phyloP scores from a whole-genome alignment of 2,113 vertebrate species.

The Catharus minimus region DNA sequence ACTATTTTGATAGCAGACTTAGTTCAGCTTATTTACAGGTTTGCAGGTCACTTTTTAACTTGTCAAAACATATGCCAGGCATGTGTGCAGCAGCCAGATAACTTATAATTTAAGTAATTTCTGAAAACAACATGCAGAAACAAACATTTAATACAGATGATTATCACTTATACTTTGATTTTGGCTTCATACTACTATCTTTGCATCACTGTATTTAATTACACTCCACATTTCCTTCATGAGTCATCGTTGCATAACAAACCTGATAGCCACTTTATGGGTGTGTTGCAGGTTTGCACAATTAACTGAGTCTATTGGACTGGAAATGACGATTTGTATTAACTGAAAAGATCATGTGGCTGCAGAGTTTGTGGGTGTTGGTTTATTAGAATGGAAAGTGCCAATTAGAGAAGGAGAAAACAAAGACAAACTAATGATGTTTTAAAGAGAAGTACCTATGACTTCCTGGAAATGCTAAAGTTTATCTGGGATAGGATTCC shows the following conservation, averaged over 20 bases:
- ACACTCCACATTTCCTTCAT: slow-evolving; percentile 64
- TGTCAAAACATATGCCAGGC: slow-evolving; percentile 56
- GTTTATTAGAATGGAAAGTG: slow-evolving; percentile 68
- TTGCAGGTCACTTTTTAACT: slow-evolving; percentile 47
- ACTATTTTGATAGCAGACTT: slow-evolving; percentile 11
- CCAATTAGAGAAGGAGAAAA: slow-evolving; percentile 66
- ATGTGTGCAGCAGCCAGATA: slow-evolving; percentile 38
- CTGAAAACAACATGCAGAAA: slow-evolving; percentile 62
- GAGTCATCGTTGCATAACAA: slow-evolving; percentile 65
- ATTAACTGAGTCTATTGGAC: slow-evolving; percentile 65
- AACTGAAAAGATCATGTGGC: slow-evolving; percentile 64
- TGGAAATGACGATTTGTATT: slow-evolving; percentile 67
- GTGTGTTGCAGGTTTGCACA: slow-evolving; percentile 68
- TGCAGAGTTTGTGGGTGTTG: slow-evolving; percentile 61
- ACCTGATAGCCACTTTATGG: slow-evolving; percentile 62
- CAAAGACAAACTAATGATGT: slow-evolving; percentile 53
- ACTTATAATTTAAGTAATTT: slow-evolving; percentile 42
- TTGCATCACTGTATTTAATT: slow-evolving; percentile 60
- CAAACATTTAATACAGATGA: slow-evolving; percentile 61
- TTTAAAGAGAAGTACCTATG: slow-evolving; percentile 41
- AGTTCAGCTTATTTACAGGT: slow-evolving; percentile 34
- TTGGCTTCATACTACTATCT: slow-evolving; percentile 53
- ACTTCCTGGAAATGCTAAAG: slow-evolving; percentile 54
- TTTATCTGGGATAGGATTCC: slow-evolving; percentile 24
- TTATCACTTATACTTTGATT: slow-evolving; percentile 63